Evolutionary conservation across 1,140 invertebrate species (phyloP), one percentile per base, ranked within the genome.

Genomic region (Calliopsis andreniformis): DNA sequence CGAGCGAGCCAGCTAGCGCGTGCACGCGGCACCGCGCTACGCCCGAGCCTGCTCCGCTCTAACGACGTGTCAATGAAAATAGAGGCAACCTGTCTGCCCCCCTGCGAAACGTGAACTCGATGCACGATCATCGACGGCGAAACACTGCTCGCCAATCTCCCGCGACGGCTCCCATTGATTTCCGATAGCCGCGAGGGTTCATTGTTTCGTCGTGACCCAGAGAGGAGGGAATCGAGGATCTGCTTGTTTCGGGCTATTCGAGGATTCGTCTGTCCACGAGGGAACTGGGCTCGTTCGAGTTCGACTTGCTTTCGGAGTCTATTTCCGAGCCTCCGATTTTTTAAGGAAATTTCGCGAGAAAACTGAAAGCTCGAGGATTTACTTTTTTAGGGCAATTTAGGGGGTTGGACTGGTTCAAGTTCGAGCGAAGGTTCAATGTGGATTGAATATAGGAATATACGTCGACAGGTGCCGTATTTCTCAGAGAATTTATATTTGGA

Each of bases 41-140:
- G 61, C 51, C 68, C 73, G 43, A 47, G 56, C 55, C 51, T 69
- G 58, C 66, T 69, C 45, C 77, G 39, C 71, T 63, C 64, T 82
- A 82, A 82, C 76, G 75, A 75, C 69, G 81, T 75, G 80, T 83
- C 81, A 83, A 82, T 83, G 80, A 75, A 79, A 83, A 83, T 78
- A 83, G 81, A 83, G 80, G 82, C 66, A 43, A 45, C 20, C 53
- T 68, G 80, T 79, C 76, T 79, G 39, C 64, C 62, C 30, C 4
- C 35, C 32, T 28, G 70, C 42, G 47, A 45, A 66, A 56, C 47
- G 35, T 25, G 23, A 30, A 43, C 66, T 69, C 43, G n/a, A 30
- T 55, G 49, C 73, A 32, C 32, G 43, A 61, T 23, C 43, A 5
- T 32, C 12, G 18, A 14, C 23, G 45, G 6, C 3, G 8, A 5